Conservation (phyloP, 2,797 vertebrate genomes). For the Anguilla marmorata region DNA sequence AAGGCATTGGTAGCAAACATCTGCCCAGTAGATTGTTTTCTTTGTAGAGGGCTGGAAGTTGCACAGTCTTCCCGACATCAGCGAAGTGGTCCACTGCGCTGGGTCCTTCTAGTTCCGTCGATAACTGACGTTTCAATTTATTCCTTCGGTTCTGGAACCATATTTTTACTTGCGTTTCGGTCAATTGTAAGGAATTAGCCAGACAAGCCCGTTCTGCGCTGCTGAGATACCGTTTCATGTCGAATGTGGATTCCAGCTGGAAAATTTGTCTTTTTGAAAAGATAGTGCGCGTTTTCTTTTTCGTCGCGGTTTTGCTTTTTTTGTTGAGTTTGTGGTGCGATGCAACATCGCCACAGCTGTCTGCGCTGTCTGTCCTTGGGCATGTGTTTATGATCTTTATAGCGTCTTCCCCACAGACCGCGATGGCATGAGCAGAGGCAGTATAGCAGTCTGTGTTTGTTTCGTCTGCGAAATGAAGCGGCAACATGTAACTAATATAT, state of each 20-base stretch:
- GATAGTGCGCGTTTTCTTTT: constrained; percentile 85
- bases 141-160: constrained; percentile 85
- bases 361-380: constrained; percentile 62
- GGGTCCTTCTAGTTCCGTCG: constrained; percentile 74
- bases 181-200: constrained; percentile 81
- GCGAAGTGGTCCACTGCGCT: constrained; percentile 60
- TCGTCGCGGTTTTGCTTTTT: constrained; percentile 70
- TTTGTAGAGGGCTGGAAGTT: constrained; percentile 79
- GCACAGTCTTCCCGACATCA: constrained; percentile 68
- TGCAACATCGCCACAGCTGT: constrained; percentile 65
- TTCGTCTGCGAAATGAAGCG: constrained; percentile 55
- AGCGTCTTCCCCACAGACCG: constrained; percentile 51
- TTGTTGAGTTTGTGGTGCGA: constrained; percentile 52
- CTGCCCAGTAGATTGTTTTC: constrained; percentile 77
- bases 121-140: constrained; percentile 81
- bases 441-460: constrained; percentile 45
- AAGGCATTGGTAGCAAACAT: constrained; percentile 79
- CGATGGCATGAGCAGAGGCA: constrained; percentile 40
- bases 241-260: constrained; percentile 82
- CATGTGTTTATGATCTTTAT: constrained; percentile 51
- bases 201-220: constrained; percentile 86
- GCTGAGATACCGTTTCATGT: constrained; percentile 82
- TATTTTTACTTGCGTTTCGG: constrained; percentile 81
- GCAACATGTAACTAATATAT: constrained; percentile 1
- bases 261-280: constrained; percentile 87